Base-by-base conservation (phyloP, 2,888 invertebrate species). In the Polyploca ridens region DNA sequence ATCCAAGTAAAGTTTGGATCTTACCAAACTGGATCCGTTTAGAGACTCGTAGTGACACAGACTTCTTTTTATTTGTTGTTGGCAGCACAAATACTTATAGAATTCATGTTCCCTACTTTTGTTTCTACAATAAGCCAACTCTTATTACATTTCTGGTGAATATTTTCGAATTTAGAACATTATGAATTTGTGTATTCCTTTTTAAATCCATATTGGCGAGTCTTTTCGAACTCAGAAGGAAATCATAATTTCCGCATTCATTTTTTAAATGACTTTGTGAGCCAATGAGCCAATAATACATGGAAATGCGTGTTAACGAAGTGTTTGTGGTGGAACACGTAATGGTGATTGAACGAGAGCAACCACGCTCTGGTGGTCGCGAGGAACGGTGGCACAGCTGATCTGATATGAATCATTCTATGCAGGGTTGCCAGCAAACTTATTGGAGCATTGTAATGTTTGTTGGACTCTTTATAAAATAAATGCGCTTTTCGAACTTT, bases 281-380 rank as follows among this genome's bases (percentile, higher is more conserved):
- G 54, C 54, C 54, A 54, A 54, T 54, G 27, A 27, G 27, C 27
- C 27, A 54, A 54, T 69, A 66, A 67, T 69, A 63, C 69, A 73
- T 65, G 72, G 78, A 74, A 77, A 78, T 71, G 73, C 67, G 72
- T 73, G 77, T 77, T 76, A 82, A 83, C 69, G 77, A 78, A 79
- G 74, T 79, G 76, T 76, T 71, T 73, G 74, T 75, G 76, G 77
- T 80, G 78, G 82, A 83, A 81, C 80, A 82, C 71, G 76, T 84
- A 84, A 87, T 86, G 78, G 69, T 79, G 81, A 85, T 84, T 72
- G 83, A 89, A 88, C 84, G 87, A 76, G 88, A 86, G 70, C 87
- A 74, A 71, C 49, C 72, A 78, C 76, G 81, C 76, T 81, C 72
- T 63, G 81, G 69, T 78, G 82, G 75, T 73, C 76, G 71, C 66